Percentiles rank a stretch among this genome's conserved stretches.
phyloP scores from a whole-genome alignment of 2,888 invertebrate genomes.

The Pasiphila rectangulata region DNA sequence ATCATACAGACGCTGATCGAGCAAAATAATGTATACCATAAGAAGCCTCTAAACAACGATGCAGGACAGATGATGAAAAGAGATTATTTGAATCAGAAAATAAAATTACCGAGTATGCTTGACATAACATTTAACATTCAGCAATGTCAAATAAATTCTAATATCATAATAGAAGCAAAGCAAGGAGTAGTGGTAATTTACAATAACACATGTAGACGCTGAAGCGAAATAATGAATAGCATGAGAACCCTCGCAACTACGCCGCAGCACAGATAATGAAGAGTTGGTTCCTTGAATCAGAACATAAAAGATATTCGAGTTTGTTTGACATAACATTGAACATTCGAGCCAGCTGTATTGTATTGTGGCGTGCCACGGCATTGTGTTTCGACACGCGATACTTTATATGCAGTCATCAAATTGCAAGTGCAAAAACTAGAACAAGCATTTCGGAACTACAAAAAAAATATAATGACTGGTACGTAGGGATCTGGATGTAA shows the following conservation, averaged over 20 bases:
- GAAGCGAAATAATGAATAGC: constrained; percentile 17
- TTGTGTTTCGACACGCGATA: constrained; percentile 37
- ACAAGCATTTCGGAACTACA: constrained; percentile 32
- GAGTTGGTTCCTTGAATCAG: constrained; percentile 28
- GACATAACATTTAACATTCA: too few relatives aligned
- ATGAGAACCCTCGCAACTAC: constrained; percentile 19
- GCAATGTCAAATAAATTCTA: too few relatives aligned
- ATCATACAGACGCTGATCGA: too few relatives aligned
- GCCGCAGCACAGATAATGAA: constrained; percentile 16
- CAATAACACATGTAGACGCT: constrained; percentile 1
- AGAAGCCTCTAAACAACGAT: too few relatives aligned
- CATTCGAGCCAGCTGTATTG: constrained; percentile 32
- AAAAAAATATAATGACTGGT: constrained; percentile 27
- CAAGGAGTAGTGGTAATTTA: neutral
- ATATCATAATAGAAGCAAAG: constrained; percentile 20
- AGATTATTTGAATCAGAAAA: too few relatives aligned
- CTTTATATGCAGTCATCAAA: constrained; percentile 36
- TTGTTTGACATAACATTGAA: constrained; percentile 32
- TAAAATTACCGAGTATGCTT: too few relatives aligned
- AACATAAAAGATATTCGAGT: constrained; percentile 23
- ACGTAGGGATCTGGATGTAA: constrained; percentile 17
- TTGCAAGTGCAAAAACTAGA: constrained; percentile 34
- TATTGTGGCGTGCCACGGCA: constrained; percentile 31
- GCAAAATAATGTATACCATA: too few relatives aligned
- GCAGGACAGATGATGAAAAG: too few relatives aligned